Conservation (phyloP, 2,888 invertebrate genomes). For the Conops quadrifasciatus region DNA sequence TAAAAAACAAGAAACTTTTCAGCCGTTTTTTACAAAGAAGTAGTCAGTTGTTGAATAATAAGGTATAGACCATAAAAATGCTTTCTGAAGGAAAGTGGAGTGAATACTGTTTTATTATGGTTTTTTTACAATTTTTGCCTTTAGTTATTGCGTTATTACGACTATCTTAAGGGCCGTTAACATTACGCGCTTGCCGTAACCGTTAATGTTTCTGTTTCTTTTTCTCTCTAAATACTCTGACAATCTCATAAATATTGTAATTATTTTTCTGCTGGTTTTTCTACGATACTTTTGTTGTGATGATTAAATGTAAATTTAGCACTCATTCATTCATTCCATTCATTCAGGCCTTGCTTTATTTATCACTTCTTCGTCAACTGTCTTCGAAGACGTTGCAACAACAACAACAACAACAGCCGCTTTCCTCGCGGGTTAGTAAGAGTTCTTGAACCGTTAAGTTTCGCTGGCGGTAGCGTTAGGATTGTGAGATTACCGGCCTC, state of each 20-base stretch:
- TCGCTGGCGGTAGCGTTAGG: neutral
- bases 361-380: neutral
- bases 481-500: too few species aligned
- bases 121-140: too few species aligned
- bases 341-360: neutral
- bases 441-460: constrained; percentile 15
- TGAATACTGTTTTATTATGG: too few species aligned
- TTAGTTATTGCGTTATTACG: too few species aligned
- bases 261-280: neutral
- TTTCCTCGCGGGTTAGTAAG: neutral
- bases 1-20: too few species aligned
- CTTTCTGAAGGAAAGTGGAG: too few species aligned
- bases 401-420: neutral
- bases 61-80: too few species aligned
- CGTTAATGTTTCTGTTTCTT: too few species aligned
- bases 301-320: neutral
- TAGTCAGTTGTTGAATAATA: too few species aligned
- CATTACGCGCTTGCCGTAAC: too few species aligned
- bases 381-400: neutral
- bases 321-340: neutral
- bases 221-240: neutral
- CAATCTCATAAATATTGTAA: constrained; percentile 19
- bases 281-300: neutral
- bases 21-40: too few species aligned
- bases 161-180: too few species aligned